Evolutionary conservation across 2,113 vertebrate genomes (phyloP), one percentile per base, ranked within the genome.

Genomic region (Phainopepla nitens): DNA sequence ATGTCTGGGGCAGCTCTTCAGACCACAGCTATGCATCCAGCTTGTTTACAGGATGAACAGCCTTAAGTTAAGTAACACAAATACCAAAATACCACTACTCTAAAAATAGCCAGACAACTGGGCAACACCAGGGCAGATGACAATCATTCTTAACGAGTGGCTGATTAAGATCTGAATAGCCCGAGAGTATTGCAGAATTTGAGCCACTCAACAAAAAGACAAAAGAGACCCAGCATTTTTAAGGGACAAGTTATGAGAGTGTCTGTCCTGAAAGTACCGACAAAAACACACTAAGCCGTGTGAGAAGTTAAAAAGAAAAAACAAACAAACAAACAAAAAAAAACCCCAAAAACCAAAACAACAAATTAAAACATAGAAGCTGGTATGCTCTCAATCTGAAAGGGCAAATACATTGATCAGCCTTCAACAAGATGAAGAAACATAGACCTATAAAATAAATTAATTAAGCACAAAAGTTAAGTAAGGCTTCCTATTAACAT

Each of bases 81-180:
- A 94, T 27, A 44, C 66, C 84, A 82, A 79, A 94, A 90, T 35
- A 36, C 50, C 78, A 82, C 62, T 4, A 9, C 15, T 29, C 94
- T 72, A 93, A 96, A 93, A 93, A 88, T 86, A 96, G 66, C 50
- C 41, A 91, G 70, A 82, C 89, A 87, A 94, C 78, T 88, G 93
- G 70, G 73, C 91, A 87, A 45, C 61, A 84, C 45, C 57, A 84
- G 41, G 78, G 73, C 65, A 96, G 73, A 91, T 65, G 84, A 93
- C 81, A 93, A 69, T 84, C 80, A 60, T 49, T 78, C 81, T 70
- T 60, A 81, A 41, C 10, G 50, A 94, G 50, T 11, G 65, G 41
- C 36, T 66, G 79, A 93, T 82, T 53, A 80, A 27, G 45, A 90
- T 80, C 45, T 80, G 58, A 90, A 70, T 58, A 93, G 49, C n/a